A percentile compares a stretch with the other conserved stretches of the same genome.
Conservation (phyloP, 2,888 invertebrate species). For the Drosophila mayaguana region DNA sequence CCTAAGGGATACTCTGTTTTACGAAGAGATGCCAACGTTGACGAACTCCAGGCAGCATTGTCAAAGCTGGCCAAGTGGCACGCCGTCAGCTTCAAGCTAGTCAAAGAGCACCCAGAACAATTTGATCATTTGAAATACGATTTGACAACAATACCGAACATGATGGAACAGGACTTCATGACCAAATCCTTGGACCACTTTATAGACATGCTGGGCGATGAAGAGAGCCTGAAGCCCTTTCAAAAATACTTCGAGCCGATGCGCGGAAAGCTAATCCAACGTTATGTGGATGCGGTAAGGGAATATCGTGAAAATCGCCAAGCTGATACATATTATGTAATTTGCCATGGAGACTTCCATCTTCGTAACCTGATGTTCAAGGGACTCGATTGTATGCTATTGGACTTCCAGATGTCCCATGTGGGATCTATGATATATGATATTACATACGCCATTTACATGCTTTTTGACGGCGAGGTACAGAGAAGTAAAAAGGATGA, state of each 20-base stretch:
- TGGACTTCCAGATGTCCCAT: constrained; percentile 67
- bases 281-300: constrained; percentile 18
- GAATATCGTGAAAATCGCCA: constrained; percentile 56
- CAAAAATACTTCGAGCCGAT: constrained; percentile 58
- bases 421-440: constrained; percentile 64
- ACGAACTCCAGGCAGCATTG: constrained; percentile 82
- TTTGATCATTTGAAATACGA: constrained; percentile 36
- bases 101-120: constrained; percentile 50
- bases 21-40: constrained; percentile 75
- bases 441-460: constrained; percentile 55
- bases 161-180: constrained; percentile 41
- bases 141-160: constrained; percentile 37
- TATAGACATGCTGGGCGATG: constrained; percentile 42
- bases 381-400: constrained; percentile 51
- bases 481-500: constrained; percentile 52
- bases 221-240: constrained; percentile 46
- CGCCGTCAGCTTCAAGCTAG: constrained; percentile 84
- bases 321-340: constrained; percentile 50
- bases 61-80: constrained; percentile 85
- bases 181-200: constrained; percentile 43
- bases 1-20: constrained; percentile 48
- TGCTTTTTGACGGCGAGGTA: constrained; percentile 49
- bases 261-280: constrained; percentile 26
- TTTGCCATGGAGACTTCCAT: constrained; percentile 74
- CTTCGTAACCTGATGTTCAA: constrained; percentile 70